Evolutionary conservation across 2,888 invertebrate genomes (phyloP), one percentile per base, ranked within the genome.

Genomic region (Philaethria dido): DNA sequence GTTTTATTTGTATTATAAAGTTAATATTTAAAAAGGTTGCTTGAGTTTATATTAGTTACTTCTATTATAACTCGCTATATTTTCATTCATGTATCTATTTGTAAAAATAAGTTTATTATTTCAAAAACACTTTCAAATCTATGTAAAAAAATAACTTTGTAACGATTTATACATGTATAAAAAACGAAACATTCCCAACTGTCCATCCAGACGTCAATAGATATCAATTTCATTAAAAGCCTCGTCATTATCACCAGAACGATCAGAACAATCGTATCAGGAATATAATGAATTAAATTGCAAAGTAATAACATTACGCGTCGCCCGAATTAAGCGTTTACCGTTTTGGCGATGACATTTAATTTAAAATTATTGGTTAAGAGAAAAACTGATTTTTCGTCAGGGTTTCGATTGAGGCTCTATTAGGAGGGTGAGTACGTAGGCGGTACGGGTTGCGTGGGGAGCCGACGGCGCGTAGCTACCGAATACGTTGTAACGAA

Each of bases 261-360:
- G 74, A 75, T 77, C 76, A 75, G 68, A 83, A 84, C 84, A 88
- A 85, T 89, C 81, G 80, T 76, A 85, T 86, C 84, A 85, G 79
- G 81, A 81, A 83, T 83, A 85, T 86, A 87, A 90, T 87, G 85
- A 88, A 91, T 90, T 88, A 84, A 92, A 89, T 89, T 81, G 85
- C 83, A 79, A 87, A 87, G 84, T 88, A 88, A 89, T 87, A 86
- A 82, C 82, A 88, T 88, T 85, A 86, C 85, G 84, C 84, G 83
- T 85, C 84, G 85, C 74, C 85, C 87, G 87, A 87, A 91, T 90
- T 88, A 89, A 89, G 85, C 86, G 87, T 82, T 86, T 86, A 91
- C 91, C 92, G 84, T 92, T 88, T 76, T 80, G 81, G 75, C 87
- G 85, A 87, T 91, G 90, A 89, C 89, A 83, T 92, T 90, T 89